Evolutionary conservation across 1,140 invertebrate species (phyloP).

Genomic region (Eurosta solidaginis): DNA sequence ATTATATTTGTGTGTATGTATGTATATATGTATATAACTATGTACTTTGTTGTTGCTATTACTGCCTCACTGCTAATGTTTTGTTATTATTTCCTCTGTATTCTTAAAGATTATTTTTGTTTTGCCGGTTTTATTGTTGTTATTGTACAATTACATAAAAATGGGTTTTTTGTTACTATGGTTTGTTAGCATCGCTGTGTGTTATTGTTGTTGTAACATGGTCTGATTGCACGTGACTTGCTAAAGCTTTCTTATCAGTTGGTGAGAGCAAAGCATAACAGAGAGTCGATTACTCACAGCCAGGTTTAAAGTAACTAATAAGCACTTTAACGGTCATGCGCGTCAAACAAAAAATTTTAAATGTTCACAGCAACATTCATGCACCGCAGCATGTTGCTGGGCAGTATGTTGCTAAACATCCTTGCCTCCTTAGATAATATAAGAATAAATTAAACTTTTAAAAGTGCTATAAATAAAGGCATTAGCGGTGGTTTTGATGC

Average conservation of each 20-base stretch:
- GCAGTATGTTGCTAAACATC: background rate
- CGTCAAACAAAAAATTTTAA: background rate
- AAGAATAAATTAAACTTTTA: background rate
- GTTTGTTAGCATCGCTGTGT: background rate
- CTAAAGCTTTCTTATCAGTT: conserved; percentile 12
- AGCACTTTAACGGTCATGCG: background rate
- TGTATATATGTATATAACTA: background rate
- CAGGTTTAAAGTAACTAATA: background rate
- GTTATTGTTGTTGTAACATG: background rate
- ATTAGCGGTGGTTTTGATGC: too few relatives aligned
- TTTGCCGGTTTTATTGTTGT: background rate
- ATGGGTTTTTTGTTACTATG: background rate
- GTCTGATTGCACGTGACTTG: conserved; percentile 8
- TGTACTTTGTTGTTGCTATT: background rate
- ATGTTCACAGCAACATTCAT: background rate
- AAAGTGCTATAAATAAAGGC: too few relatives aligned
- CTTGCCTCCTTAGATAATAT: background rate
- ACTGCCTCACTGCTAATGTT: background rate
- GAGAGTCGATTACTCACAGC: background rate
- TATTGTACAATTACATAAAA: background rate
- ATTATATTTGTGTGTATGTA: background rate
- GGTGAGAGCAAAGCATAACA: background rate
- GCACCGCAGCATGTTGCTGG: background rate
- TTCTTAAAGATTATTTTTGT: background rate
- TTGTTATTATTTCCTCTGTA: background rate